These are phyloP conservation scores for Eupithecia subfuscata DNA, from an alignment of 2,888 invertebrate species.

Conservation along the genomic window DNA sequence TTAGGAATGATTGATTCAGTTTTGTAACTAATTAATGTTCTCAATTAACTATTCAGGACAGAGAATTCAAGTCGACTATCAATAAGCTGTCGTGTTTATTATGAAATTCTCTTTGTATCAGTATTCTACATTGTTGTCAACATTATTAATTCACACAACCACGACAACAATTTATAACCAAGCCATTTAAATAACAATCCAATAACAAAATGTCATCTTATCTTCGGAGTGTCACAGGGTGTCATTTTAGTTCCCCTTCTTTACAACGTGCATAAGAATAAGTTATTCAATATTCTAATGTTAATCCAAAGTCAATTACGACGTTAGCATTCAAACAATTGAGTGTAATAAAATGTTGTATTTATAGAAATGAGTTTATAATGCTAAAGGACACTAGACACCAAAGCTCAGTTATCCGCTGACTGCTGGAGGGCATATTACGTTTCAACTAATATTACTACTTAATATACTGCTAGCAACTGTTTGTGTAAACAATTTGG, in stretches of 20 bases:
- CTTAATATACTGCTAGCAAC: neutral
- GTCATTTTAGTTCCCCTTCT: slow-evolving; percentile 23
- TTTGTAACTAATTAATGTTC: slow-evolving; percentile 14
- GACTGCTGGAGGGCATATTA: neutral
- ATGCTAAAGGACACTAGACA: slow-evolving; percentile 9
- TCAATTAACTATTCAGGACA: slow-evolving; percentile 8
- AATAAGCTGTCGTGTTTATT: slow-evolving; percentile 27
- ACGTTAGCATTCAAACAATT: slow-evolving; percentile 39
- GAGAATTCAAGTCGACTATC: slow-evolving; percentile 22
- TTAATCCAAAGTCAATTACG: slow-evolving; percentile 39
- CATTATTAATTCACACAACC: slow-evolving; percentile 16
- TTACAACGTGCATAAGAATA: slow-evolving; percentile 24
- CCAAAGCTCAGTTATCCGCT: neutral
- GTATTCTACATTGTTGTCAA: slow-evolving; percentile 14
- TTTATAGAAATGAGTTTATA: slow-evolving; percentile 39
- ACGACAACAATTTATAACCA: slow-evolving; percentile 19
- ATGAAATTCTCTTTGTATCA: slow-evolving; percentile 15
- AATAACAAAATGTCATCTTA: slow-evolving; percentile 28
- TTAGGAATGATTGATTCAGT: slow-evolving; percentile 28
- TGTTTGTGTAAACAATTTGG: neutral
- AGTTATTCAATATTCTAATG: slow-evolving; percentile 26
- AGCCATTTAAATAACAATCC: slow-evolving; percentile 14
- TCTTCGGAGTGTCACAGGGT: slow-evolving; percentile 30
- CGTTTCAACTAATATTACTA: neutral
- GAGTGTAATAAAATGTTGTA: slow-evolving; percentile 41